phyloP scores from a whole-genome alignment of 92 coral and sea anemone species.

The Epizoanthus scotinus region DNA sequence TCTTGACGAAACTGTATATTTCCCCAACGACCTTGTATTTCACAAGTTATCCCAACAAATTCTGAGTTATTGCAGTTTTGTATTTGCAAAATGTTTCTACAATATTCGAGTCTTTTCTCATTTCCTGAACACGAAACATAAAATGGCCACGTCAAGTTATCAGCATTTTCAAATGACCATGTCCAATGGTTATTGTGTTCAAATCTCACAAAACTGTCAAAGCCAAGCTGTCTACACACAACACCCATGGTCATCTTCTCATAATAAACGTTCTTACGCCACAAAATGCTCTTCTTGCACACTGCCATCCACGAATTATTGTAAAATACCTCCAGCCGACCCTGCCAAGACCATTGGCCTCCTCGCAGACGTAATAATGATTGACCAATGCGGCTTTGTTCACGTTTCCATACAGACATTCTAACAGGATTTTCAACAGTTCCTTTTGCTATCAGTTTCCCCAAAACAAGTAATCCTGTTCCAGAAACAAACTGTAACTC shows the following conservation, averaged over 20 bases:
- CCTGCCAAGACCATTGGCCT: background rate
- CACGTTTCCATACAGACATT: background rate
- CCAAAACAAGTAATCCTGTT: constrained; percentile 37
- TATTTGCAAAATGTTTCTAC: background rate
- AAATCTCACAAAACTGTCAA: background rate
- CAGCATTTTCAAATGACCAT: background rate
- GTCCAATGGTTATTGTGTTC: background rate
- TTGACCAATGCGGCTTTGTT: background rate
- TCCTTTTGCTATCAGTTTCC: constrained; percentile 37
- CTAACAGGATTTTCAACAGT: background rate
- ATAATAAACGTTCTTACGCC: background rate
- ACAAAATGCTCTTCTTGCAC: background rate
- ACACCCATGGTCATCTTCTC: background rate
- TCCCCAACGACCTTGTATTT: background rate
- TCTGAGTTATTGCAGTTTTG: background rate
- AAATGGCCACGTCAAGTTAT: background rate
- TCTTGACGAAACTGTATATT: background rate
- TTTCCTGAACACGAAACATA: background rate
- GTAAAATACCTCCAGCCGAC: background rate
- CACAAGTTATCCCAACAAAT: background rate
- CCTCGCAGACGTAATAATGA: background rate
- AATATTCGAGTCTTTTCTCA: background rate
- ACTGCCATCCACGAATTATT: background rate
- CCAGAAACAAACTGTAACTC: constrained; percentile 34
- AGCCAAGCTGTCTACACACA: constrained; percentile 7